Evolutionary conservation across 2,888 invertebrate species (phyloP).

Genomic region (Drosophila cyrtoloma): DNA sequence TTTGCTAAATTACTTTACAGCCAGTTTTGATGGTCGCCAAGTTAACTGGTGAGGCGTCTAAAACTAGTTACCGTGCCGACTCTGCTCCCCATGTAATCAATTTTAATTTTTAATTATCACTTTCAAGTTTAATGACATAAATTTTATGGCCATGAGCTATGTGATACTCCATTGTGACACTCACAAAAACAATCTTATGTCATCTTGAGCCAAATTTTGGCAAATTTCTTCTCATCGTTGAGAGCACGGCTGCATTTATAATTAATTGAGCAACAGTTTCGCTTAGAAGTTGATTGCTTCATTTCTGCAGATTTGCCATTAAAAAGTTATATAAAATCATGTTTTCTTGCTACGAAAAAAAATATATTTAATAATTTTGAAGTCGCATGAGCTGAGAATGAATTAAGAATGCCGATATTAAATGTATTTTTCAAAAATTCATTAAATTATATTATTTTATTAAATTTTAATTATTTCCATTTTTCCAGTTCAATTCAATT

Average conservation of each 20-base stretch:
- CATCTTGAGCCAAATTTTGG: constrained; percentile 11
- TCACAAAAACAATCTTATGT: background rate
- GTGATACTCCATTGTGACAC: constrained; percentile 50
- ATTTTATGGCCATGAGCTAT: constrained; percentile 73
- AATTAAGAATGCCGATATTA: background rate
- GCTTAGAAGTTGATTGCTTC: constrained; percentile 16
- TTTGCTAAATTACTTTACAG: constrained; percentile 72
- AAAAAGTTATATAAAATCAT: background rate
- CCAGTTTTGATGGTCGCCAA: constrained; percentile 71
- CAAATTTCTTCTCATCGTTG: constrained; percentile 3
- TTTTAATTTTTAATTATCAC: constrained; percentile 78
- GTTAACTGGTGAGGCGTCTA: constrained; percentile 20
- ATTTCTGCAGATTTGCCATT: constrained; percentile 9
- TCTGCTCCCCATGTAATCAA: constrained; percentile 54
- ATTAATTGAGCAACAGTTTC: constrained; percentile 29
- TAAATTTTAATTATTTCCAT: background rate
- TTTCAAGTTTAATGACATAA: constrained; percentile 77
- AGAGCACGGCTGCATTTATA: constrained; percentile 27
- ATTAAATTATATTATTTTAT: background rate
- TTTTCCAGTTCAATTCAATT: background rate
- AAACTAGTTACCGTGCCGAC: constrained; percentile 10
- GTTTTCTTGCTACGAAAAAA: background rate
- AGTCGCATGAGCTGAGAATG: background rate
- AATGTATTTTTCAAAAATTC: background rate
- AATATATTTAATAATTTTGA: background rate